Evolutionary conservation across 64 coral and sea anemone species (phyloP).

Genomic region (Dendronephthya gigantea): DNA sequence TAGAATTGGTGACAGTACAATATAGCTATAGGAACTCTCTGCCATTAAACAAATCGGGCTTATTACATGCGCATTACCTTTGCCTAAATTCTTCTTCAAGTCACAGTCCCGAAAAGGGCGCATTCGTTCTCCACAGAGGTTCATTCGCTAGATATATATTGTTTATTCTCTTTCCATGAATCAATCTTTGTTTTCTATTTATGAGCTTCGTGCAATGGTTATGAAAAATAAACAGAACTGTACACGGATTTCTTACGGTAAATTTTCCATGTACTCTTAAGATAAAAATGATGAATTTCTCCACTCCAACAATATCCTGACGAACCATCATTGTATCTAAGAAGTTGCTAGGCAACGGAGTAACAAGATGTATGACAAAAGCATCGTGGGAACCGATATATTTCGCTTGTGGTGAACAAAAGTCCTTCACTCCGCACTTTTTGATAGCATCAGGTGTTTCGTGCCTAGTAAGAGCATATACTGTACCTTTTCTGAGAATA

Average conservation of each 20-base stretch:
- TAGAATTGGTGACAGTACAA: too few species aligned
- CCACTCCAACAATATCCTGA: slow-evolving; percentile 59
- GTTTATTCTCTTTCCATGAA: slow-evolving; percentile 32
- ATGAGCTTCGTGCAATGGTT: slow-evolving; percentile 60
- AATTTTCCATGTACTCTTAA: slow-evolving; percentile 50
- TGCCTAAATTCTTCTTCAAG: too few species aligned
- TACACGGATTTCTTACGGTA: slow-evolving; percentile 70
- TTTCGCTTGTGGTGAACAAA: slow-evolving; percentile 55
- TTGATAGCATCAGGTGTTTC: slow-evolving; percentile 32
- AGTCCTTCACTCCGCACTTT: slow-evolving; percentile 45
- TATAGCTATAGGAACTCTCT: too few species aligned
- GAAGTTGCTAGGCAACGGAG: slow-evolving; percentile 30
- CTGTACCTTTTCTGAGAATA: slow-evolving; percentile 23
- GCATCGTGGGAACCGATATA: slow-evolving; percentile 98
- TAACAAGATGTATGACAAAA: slow-evolving; percentile 59
- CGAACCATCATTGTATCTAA: slow-evolving; percentile 46
- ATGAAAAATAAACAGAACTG: slow-evolving; percentile 63
- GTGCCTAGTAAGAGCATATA: slow-evolving; percentile 86
- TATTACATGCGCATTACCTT: too few species aligned
- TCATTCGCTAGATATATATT: slow-evolving; percentile 36
- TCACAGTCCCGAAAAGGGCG: slow-evolving; percentile 64
- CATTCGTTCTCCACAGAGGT: slow-evolving; percentile 24
- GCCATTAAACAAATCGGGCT: too few species aligned
- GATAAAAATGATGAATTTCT: slow-evolving; percentile 60
- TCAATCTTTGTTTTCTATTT: slow-evolving; percentile 29